Evolutionary conservation across 2,113 vertebrate genomes (phyloP).

Genomic region (human): GRCh38 chr11:95753501-95754000

Average conservation of each 20-base stretch:
- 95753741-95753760: background rate
- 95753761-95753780: background rate
- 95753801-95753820: background rate
- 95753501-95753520: background rate
- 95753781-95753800: background rate
- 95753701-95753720: background rate
- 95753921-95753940: background rate
- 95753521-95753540: background rate
- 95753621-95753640: background rate
- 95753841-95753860: background rate
- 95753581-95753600: too few relatives aligned
- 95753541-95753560: too few relatives aligned
- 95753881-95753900: background rate
- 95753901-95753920: background rate
- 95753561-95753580: too few relatives aligned
- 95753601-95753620: background rate
- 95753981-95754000: background rate
- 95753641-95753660: background rate
- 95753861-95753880: background rate
- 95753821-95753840: background rate
- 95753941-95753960: background rate
- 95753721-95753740: background rate
- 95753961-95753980: background rate
- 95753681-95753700: background rate
- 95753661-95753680: background rate